Evolutionary conservation across 2,113 vertebrate species (phyloP), one percentile per base, ranked within the genome.

Genomic region (Dasyprocta punctata): DNA sequence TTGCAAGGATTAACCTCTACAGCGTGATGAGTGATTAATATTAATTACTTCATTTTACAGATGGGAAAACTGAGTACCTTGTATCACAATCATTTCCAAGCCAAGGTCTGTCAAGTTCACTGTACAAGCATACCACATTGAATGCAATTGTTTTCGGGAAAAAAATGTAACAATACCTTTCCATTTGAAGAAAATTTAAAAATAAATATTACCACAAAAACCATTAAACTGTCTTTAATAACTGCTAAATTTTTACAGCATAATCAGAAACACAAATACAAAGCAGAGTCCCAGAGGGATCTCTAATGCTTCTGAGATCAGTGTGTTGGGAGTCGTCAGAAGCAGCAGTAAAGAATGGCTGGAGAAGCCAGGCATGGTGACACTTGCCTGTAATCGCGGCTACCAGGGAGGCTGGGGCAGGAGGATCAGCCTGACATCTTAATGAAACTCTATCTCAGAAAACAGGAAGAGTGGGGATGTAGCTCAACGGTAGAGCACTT

Each of bases 31-130:
- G 61, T 90, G 38, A 92, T 97, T 83, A 90, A 94, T 95, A 96
- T 86, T 97, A 91, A 97, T 92, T 26, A 81, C 44, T 86, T 95
- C 93, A 77, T 94, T 96, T 97, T 92, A 49, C 71, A 97, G 92
- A 81, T 97, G 93, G 38, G 81, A 92, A 97, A 95, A 96, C 75
- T 80, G 80, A 96, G 93, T 95, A 71, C 24, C 65, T 73, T 88
- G 17, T 90, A 36, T 87, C 33, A 38, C 17, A 82, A 58, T 78
- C 47, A 86, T 89, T 92, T 71, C 44, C 75, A 91, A 85, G 73
- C 86, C 36, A 97, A 87, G 92, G 8, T 61, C 81, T 88, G 26
- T 71, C 52, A 96, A 83, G 44, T 85, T 77, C 33, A 65, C 41
- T 52, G 13, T 24, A 49, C 47, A 77, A 67, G 24, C 69, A 81